A percentile compares a stretch with the other conserved stretches of the same genome.
Conservation (phyloP, 2,797 vertebrate species). For the Emys orbicularis region DNA sequence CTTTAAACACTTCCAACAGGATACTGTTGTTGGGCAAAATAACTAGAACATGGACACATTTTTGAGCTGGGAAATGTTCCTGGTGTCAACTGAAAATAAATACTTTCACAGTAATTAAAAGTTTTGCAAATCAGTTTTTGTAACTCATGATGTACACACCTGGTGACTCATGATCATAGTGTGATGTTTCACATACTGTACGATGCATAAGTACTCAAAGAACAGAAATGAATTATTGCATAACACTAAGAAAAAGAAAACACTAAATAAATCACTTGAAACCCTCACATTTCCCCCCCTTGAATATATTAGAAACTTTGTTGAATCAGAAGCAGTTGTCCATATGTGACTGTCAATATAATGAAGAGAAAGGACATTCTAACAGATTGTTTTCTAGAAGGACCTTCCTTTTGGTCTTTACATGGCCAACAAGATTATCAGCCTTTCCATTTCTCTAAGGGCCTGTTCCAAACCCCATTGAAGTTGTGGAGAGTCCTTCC, state of each 20-base stretch:
- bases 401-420: background rate
- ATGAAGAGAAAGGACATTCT: background rate
- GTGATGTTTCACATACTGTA: background rate
- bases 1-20: background rate
- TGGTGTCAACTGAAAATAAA: background rate
- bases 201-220: background rate
- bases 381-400: background rate
- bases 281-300: background rate
- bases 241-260: background rate
- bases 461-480: background rate
- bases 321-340: background rate
- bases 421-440: too few relatives aligned
- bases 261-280: background rate
- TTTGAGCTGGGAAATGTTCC: background rate
- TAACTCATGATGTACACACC: accelerated
- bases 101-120: background rate
- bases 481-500: background rate
- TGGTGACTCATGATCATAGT: background rate
- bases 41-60: background rate
- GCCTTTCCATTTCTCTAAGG: background rate
- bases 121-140: accelerated
- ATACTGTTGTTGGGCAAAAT: background rate
- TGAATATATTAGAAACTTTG: background rate
- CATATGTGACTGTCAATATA: background rate
- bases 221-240: background rate